phyloP scores from a whole-genome alignment of 2,113 vertebrate species.

The Malurus alboscapulatus region DNA sequence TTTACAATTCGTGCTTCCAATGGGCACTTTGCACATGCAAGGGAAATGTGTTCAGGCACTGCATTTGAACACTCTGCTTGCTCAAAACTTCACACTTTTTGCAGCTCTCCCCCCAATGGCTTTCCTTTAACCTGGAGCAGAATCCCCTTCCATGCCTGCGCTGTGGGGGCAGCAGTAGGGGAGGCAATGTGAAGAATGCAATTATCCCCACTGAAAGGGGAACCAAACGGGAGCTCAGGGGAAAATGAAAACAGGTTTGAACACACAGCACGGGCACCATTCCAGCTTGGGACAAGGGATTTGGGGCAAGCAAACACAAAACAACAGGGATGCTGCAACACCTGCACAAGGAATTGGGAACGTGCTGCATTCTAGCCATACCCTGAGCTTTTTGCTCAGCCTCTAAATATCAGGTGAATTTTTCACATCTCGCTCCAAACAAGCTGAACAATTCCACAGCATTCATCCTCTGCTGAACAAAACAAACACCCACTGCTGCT shows the following conservation, averaged over 20 bases:
- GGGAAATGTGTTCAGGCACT: background rate
- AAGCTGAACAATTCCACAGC: background rate
- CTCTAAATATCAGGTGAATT: background rate
- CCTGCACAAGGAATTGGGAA: background rate
- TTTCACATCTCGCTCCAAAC: background rate
- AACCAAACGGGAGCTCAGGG: background rate
- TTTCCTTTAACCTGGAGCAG: background rate
- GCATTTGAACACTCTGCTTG: background rate
- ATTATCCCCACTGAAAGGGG: background rate
- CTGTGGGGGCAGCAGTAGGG: background rate
- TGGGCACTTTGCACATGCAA: background rate
- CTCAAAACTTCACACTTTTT: background rate
- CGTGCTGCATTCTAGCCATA: background rate
- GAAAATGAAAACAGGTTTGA: background rate
- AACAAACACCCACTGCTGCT: slow-evolving; percentile 34
- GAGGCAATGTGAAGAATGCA: background rate
- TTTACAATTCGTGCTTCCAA: background rate
- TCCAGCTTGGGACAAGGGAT: background rate
- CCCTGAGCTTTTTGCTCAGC: background rate
- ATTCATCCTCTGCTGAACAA: slow-evolving; percentile 17
- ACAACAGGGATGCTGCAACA: background rate
- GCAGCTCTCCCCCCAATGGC: background rate
- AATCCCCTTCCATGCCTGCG: background rate
- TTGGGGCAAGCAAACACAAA: background rate
- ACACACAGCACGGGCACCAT: background rate